Base-by-base conservation (phyloP, 2,888 invertebrate genomes). In the Gymnoscelis rufifasciata region DNA sequence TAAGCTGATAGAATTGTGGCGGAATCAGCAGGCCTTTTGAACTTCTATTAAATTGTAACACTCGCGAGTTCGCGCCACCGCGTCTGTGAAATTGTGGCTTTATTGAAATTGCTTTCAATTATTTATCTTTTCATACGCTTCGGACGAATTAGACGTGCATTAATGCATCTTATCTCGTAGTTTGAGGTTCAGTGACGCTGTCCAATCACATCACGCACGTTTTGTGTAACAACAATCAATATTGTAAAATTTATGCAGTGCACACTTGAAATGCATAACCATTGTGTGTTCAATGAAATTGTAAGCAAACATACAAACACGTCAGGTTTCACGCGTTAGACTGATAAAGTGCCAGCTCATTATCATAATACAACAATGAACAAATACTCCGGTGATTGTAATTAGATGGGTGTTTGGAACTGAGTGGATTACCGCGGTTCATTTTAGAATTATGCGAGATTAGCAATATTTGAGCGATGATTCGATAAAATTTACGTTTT, bases 1-100 rank as follows among this genome's bases (percentile, higher is more conserved):
- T 87, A 87, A 87, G 87, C 87, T 87, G 86, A 87, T 87, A 83
- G 87, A 87, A 87, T 87, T 86, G 87, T 82, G 84, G 80, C 68
- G 75, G 83, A 81, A 83, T 84, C 84, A 82, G 77, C 81, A 80
- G 79, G 78, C 83, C 87, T 80, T 86, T 87, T 86, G 84, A 86
- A 84, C 76, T 87, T 84, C 83, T 86, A 87, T 87, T 87, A 87
- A 84, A 86, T 87, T 80, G 84, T 82, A 83, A 77, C 83, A 83
- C 76, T 78, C 78, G 75, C 79, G 82, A 74, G 74, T 78, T 78
- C 82, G 79, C 80, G 77, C 83, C 83, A 82, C 78, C 82, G 78
- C 81, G 73, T 68, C 75, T 75, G 80, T 83, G 79, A 86, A 87
- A 87, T 86, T 84, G 83, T 82, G 75, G 78, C 75, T 78, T 83